These are phyloP conservation scores for Lynx canadensis DNA, from an alignment of 2,113 vertebrate genomes.

Conservation along the genomic window DNA sequence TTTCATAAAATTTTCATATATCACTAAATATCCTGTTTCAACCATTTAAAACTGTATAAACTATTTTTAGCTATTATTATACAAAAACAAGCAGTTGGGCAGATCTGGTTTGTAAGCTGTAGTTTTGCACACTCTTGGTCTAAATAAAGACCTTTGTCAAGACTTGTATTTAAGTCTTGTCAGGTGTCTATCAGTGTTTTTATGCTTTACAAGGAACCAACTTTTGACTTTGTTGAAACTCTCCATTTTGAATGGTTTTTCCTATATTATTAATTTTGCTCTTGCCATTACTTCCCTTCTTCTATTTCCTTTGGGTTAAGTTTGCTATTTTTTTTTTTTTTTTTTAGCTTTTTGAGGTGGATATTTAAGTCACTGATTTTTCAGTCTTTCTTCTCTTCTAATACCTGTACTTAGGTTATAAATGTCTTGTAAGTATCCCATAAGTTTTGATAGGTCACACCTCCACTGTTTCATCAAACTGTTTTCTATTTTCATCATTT, in stretches of 20 bases:
- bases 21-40: not conserved
- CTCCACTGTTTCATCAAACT: not conserved
- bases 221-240: not conserved
- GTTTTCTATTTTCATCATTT: constrained; percentile 35
- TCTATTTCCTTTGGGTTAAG: constrained; percentile 4
- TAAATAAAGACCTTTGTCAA: not conserved
- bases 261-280: constrained; percentile 26
- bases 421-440: not conserved
- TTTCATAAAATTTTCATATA: not conserved
- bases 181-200: not conserved
- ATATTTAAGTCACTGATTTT: constrained; percentile 1
- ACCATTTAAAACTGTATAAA: constrained; percentile 13
- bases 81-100: not conserved
- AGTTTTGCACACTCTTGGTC: not conserved
- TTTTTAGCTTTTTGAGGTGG: constrained; percentile 2
- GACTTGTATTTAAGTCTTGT: not conserved
- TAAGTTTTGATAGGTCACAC: not conserved
- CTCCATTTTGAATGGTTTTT: constrained; percentile 9
- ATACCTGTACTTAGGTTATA: not conserved
- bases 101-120: not conserved
- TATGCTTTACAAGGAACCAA: not conserved
- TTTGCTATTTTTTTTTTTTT: not conserved
- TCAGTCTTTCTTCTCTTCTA: not conserved
- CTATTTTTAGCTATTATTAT: not conserved
- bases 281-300: not conserved